Conservation (phyloP, 2,797 vertebrate species). For the Dermochelys coriacea region DNA sequence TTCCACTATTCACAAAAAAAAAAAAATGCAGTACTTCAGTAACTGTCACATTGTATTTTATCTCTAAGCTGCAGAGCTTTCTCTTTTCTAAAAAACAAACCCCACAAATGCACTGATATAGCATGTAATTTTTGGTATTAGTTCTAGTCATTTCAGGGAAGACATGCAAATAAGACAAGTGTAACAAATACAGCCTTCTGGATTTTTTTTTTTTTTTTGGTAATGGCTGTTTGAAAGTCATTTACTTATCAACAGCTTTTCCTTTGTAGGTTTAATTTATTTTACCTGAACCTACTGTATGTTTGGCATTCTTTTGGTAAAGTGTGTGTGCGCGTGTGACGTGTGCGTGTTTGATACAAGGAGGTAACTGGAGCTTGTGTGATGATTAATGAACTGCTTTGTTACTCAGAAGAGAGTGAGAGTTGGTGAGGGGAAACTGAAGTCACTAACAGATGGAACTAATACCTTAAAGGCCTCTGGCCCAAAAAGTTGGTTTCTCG, state of each 20-base stretch:
- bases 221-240: neutral
- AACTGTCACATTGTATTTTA: slow-evolving; percentile 81
- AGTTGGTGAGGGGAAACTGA: slow-evolving; percentile 21
- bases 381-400: neutral
- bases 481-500: slow-evolving; percentile 54
- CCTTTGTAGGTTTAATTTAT: neutral
- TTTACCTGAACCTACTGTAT: neutral
- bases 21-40: slow-evolving; percentile 79
- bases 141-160: slow-evolving; percentile 46
- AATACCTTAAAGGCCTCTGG: slow-evolving; percentile 49
- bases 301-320: neutral
- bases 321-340: neutral
- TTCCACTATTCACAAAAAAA: slow-evolving; percentile 78
- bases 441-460: slow-evolving; percentile 54
- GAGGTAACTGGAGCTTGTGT: neutral
- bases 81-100: slow-evolving; percentile 65
- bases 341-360: neutral
- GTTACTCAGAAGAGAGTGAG: slow-evolving; percentile 12
- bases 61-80: slow-evolving; percentile 78
- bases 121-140: slow-evolving; percentile 48
- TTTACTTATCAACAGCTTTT: slow-evolving; percentile 38
- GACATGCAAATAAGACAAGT: neutral
- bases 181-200: slow-evolving; percentile 20
- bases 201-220: neutral
- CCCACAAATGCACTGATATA: slow-evolving; percentile 54